phyloP scores from a whole-genome alignment of 1,140 invertebrate genomes.

The Papilio dardanus region DNA sequence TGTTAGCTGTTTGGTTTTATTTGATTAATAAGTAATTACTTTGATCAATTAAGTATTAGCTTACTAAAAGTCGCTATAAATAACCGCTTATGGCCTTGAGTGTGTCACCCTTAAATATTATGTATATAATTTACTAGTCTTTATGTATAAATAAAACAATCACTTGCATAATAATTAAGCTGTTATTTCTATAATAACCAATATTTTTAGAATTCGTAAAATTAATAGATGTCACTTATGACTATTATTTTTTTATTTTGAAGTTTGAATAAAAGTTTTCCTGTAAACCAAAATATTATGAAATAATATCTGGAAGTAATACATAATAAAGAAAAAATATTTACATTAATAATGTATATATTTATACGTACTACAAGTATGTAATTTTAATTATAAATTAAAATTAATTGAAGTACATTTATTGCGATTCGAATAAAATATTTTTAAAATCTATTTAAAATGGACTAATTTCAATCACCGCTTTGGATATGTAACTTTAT shows the following conservation, averaged over 20 bases:
- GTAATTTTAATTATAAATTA: too few relatives aligned
- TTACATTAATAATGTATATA: neutral
- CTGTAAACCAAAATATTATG: constrained; percentile 42
- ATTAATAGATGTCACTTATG: too few relatives aligned
- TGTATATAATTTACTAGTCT: constrained; percentile 45
- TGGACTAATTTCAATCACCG: neutral
- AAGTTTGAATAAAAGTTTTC: neutral
- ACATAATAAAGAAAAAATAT: neutral
- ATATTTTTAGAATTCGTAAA: neutral
- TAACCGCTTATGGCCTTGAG: constrained; percentile 59
- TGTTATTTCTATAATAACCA: neutral
- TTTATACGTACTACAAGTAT: too few relatives aligned
- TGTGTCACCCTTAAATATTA: constrained; percentile 57
- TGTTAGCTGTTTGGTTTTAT: neutral
- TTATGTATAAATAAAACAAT: constrained; percentile 41
- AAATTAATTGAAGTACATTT: neutral
- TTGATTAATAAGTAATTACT: neutral
- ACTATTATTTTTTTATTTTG: neutral
- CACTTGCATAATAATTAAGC: constrained; percentile 36
- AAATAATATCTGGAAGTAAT: constrained; percentile 25
- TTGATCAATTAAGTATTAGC: neutral
- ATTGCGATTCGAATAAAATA: neutral
- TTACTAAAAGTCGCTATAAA: constrained; percentile 48
- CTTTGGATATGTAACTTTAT: too few relatives aligned
- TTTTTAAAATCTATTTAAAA: neutral